These are phyloP conservation scores for Lipotes vexillifer DNA, from an alignment of 2,113 vertebrate species.

Conservation along the genomic window DNA sequence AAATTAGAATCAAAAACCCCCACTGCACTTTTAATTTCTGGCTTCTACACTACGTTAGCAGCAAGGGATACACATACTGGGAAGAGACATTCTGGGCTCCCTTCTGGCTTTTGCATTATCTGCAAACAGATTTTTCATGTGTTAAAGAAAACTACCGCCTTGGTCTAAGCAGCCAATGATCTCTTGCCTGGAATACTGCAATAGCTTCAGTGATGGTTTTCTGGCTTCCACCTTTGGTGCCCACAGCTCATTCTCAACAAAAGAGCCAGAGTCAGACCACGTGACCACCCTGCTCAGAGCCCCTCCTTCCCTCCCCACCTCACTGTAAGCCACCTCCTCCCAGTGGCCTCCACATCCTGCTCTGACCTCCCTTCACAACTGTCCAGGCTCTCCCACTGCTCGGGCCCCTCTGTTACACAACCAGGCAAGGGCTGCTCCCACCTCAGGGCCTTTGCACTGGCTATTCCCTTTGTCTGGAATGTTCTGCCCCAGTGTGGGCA, in stretches of 20 bases:
- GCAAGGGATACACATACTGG: neutral
- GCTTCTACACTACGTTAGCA: neutral
- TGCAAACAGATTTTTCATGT: neutral
- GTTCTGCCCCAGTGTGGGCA: fast-evolving
- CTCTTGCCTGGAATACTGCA: neutral
- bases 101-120: neutral
- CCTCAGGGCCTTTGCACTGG: neutral
- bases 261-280: neutral
- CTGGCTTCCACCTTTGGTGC: fast-evolving
- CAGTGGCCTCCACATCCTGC: neutral
- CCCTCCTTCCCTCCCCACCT: no score
- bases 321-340: neutral
- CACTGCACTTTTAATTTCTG: neutral
- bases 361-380: neutral
- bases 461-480: neutral
- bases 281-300: neutral
- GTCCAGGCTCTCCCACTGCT: neutral
- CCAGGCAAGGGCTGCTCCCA: no score
- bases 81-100: neutral
- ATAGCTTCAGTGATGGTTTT: neutral
- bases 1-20: neutral
- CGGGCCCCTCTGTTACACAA: neutral
- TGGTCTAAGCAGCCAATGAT: neutral
- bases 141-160: neutral
- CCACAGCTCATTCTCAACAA: neutral